These are phyloP conservation scores for Nymphalis polychloros DNA, from an alignment of 2,888 invertebrate genomes.

Conservation along the genomic window DNA sequence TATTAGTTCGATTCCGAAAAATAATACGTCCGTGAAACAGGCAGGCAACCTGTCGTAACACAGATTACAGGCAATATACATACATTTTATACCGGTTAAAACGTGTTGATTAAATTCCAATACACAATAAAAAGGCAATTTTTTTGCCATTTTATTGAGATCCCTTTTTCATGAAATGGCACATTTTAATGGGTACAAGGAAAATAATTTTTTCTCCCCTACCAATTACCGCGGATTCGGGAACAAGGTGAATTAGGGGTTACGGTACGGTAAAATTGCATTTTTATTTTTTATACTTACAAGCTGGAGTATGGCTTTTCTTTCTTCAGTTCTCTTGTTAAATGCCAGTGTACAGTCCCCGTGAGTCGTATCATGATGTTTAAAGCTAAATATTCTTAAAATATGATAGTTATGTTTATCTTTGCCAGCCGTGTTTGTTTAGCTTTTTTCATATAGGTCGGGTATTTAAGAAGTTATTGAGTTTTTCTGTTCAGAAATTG, in stretches of 20 bases:
- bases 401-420: no score
- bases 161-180: conserved; percentile 26
- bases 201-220: conserved; percentile 24
- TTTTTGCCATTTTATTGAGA: conserved; percentile 22
- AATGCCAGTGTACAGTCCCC: no score
- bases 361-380: no score
- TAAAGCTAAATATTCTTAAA: no score
- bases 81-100: conserved; percentile 23
- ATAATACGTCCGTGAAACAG: background rate
- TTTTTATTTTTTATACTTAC: background rate
- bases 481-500: no score
- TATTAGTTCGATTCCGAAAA: background rate
- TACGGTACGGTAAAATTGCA: background rate
- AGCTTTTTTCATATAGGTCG: no score
- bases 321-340: no score
- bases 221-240: conserved; percentile 14
- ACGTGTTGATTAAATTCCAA: conserved; percentile 32
- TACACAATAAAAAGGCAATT: conserved; percentile 31
- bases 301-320: background rate
- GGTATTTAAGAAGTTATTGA: no score
- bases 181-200: conserved; percentile 30
- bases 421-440: no score
- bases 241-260: background rate
- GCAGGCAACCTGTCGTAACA: conserved; percentile 1
- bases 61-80: conserved; percentile 19